Evolutionary conservation across 2,888 invertebrate species (phyloP), one percentile per base, ranked within the genome.

Genomic region (Callimorpha dominula): DNA sequence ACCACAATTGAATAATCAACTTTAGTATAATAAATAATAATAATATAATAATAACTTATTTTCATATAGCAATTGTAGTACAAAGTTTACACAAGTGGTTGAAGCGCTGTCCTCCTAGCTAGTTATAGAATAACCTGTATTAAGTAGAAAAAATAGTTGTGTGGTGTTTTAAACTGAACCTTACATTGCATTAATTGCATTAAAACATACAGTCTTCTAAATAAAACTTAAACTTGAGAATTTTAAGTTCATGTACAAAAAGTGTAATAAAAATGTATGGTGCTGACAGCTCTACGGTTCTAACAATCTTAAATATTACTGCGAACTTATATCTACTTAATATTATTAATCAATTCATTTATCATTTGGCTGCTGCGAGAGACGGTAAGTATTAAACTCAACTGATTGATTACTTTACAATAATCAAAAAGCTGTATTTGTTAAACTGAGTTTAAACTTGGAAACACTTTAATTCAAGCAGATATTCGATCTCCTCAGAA

Each of bases 351-450:
- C 75, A 31, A 31, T 31, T 31, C 31, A 83, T 78, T 85, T 81
- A 81, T 85, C 84, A 81, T 78, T 78, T 76, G 66, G 71, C 75
- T 64, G 70, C 76, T 75, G 79, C 64, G 70, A 78, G 74, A 75
- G 52, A 73, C 75, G 83, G 83, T 84, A 80, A 85, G 83, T 84
- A 67, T 62, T 74, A 63, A 75, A 65, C 72, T 70, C 80, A 69
- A 78, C 62, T 76, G 71, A 77, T 76, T 74, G 72, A 67, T 42
- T 77, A 62, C 14, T 43, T 20, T 64, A 40, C 31, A 31, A 57
- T 8, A 57, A 20, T 57, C 4, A 4, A 57, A 31, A 60, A 14
- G 12, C 20, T 60, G 31, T 60, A 43, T 67, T 68, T 43, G 15
- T 42, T 7, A 68, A 68, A 50, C n/a, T 3, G n/a, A n/a, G 14